Base-by-base conservation (phyloP, 2,113 vertebrate species). In the Chrysemys picta region DNA sequence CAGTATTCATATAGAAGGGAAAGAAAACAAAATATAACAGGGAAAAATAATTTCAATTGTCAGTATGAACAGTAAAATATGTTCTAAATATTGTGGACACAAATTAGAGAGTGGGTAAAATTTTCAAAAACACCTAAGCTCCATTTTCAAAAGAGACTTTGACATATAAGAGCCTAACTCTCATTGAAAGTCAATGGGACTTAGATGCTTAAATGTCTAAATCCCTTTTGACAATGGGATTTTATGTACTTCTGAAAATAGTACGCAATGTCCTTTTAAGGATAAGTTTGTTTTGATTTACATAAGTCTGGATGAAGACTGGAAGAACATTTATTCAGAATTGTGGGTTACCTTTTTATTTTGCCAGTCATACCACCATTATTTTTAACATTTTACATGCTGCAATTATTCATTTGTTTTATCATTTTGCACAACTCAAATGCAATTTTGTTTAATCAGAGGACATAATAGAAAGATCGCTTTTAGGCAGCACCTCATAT, bases 401-500 rank as follows among this genome's bases (percentile, higher is more conserved):
- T 76, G 13, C 19, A 95, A 84, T 90, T 91, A 96, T 93, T 97
- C 90, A 88, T 94, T 88, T 83, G 31, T 89, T 96, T 96, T 84
- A 96, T 89, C 49, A 91, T 85, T 93, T 96, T 94, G 90, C 57
- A 85, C 84, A 95, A 96, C 90, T 95, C 87, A 96, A 97, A 96
- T 72, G 62, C 38, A 95, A 93, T 92, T 96, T 90, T 91, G 22
- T 95, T 96, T 97, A 97, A 97, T 97, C 90, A 96, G 87, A 96
- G 96, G 53, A 86, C 54, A 82, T 91, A 97, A 94, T 13, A 96
- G 89, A 96, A 97, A 97, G 86, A 97, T 93, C 76, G 65, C 91
- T 97, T 94, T 89, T 95, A 97, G 95, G 86, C 87, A 97, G 82
- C 29, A 94, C 84, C 45, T 92, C 87, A 79, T 69, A 82, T 95